phyloP scores from a whole-genome alignment of 2,113 vertebrate species.

The Rutilus rutilus region DNA sequence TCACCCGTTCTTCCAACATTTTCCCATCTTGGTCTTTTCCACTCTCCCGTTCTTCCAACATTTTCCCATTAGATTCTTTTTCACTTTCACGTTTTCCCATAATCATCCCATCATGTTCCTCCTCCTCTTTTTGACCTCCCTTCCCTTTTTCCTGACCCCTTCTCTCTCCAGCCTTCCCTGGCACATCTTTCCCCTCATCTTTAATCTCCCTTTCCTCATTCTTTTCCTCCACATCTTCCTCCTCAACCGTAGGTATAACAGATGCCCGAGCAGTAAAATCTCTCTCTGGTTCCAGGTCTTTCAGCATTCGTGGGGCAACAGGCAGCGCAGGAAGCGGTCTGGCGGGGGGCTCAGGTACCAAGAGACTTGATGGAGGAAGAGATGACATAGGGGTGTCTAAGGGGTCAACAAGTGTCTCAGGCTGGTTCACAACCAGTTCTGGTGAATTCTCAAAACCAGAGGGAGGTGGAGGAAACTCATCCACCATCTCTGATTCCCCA shows the following conservation, averaged over 20 bases:
- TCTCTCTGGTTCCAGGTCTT: constrained; percentile 18
- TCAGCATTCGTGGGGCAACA: background rate
- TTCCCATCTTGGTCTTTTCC: background rate
- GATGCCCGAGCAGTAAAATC: constrained; percentile 33
- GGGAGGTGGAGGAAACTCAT: background rate
- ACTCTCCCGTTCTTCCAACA: background rate
- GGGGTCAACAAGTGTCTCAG: background rate
- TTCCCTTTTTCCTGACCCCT: background rate
- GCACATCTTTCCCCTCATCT: background rate
- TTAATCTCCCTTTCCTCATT: constrained; percentile 3
- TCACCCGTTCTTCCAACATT: background rate
- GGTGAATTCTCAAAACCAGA: background rate
- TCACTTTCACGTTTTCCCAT: background rate
- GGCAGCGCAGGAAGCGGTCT: constrained; percentile 13
- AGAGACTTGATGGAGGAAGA: background rate
- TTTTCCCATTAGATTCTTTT: background rate
- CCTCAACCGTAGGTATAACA: constrained; percentile 30
- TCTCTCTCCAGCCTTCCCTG: background rate
- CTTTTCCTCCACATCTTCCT: constrained; percentile 19
- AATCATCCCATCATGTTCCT: background rate
- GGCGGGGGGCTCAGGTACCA: constrained; percentile 23
- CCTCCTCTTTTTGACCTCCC: background rate
- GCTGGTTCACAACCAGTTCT: background rate
- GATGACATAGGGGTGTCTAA: background rate
- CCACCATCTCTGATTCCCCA: background rate